A percentile compares a stretch with the other conserved stretches of the same genome.
phyloP scores from a whole-genome alignment of 2,113 vertebrate species.

The Anas platyrhynchos region DNA sequence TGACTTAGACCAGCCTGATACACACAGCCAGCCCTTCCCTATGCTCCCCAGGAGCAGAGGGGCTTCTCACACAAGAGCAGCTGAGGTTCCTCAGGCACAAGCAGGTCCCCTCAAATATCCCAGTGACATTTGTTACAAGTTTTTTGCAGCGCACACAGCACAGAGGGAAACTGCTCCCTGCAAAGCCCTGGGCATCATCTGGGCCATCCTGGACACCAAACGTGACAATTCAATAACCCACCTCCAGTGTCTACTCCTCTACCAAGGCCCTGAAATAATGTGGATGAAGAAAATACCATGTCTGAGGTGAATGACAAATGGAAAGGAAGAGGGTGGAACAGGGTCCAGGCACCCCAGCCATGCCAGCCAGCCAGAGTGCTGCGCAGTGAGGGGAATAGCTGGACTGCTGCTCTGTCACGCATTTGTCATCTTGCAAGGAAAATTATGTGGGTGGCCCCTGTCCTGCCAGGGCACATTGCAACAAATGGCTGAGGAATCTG shows the following conservation, averaged over 20 bases:
- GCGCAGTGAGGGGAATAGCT: background rate
- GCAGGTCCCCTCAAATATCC: background rate
- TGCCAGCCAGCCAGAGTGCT: background rate
- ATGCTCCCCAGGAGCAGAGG: fast-evolving
- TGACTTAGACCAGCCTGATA: background rate
- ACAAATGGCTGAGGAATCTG: background rate
- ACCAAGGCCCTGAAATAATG: background rate
- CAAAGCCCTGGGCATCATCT: background rate
- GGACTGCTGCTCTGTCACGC: background rate
- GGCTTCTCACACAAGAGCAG: background rate
- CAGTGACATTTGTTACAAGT: fast-evolving
- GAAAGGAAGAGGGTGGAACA: background rate
- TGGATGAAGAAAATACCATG: background rate
- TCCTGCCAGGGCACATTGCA: background rate
- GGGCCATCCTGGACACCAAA: background rate
- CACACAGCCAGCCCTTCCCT: background rate
- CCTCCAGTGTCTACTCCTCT: background rate
- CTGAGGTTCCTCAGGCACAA: background rate
- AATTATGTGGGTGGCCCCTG: background rate
- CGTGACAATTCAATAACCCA: fast-evolving
- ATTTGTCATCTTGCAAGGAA: background rate
- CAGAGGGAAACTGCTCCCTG: background rate
- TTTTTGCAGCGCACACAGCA: background rate
- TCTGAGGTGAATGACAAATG: fast-evolving
- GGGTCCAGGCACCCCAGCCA: background rate